Percentiles rank a stretch among this genome's conserved stretches.
Conservation (phyloP, 2,888 invertebrate genomes). For the Philonicus albiceps region DNA sequence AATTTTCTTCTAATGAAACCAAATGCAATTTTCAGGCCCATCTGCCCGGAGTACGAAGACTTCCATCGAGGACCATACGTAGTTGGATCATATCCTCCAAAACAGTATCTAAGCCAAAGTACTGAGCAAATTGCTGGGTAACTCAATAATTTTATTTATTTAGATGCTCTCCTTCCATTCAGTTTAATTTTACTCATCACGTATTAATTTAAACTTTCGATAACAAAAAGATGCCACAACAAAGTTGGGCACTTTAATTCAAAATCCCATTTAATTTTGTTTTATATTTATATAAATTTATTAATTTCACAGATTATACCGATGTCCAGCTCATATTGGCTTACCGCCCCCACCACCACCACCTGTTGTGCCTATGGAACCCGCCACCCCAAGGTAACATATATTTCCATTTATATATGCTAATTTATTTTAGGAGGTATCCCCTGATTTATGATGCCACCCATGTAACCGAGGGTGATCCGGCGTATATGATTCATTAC, state of each 20-base stretch:
- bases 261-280: slow-evolving; percentile 2
- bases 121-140: slow-evolving; percentile 58
- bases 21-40: slow-evolving; percentile 44
- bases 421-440: neutral
- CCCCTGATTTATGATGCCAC: neutral
- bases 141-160: slow-evolving; percentile 40
- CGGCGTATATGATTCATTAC: neutral
- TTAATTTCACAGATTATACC: slow-evolving; percentile 55
- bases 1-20: neutral
- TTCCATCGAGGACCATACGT: slow-evolving; percentile 50
- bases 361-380: slow-evolving; percentile 67
- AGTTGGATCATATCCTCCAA: slow-evolving; percentile 52
- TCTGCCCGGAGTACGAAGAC: slow-evolving; percentile 50
- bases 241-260: neutral
- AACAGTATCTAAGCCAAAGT: slow-evolving; percentile 60
- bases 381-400: slow-evolving; percentile 57
- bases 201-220: neutral
- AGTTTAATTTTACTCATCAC: slow-evolving; percentile 27
- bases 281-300: neutral
- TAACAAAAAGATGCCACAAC: neutral
- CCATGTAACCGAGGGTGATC: neutral
- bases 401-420: neutral
- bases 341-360: slow-evolving; percentile 69
- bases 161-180: neutral
- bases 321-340: slow-evolving; percentile 68